These are phyloP conservation scores for Coelopa pilipes DNA, from an alignment of 2,888 invertebrate genomes.

Conservation along the genomic window DNA sequence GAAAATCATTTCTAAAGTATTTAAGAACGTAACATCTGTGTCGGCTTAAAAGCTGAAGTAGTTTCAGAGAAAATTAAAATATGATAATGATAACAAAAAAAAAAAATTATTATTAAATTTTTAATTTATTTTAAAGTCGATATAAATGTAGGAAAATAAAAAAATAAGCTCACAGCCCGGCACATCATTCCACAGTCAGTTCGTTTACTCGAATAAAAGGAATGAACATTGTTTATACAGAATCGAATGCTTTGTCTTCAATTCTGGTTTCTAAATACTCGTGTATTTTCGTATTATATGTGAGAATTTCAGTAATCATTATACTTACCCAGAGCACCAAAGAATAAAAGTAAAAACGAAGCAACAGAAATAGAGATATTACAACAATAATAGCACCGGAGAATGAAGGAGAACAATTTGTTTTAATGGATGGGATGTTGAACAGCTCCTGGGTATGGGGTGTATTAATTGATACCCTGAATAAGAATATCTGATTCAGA, in stretches of 20 bases:
- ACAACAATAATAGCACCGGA: conserved; percentile 23
- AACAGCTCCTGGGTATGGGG: conserved; percentile 15
- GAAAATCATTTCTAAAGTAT: not conserved
- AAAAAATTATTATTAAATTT: no score
- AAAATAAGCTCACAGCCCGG: no score
- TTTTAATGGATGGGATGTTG: conserved; percentile 33
- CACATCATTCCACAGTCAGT: not conserved
- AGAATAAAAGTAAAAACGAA: not conserved
- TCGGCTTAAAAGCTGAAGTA: no score
- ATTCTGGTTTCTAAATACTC: conserved; percentile 5
- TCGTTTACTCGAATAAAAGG: conserved; percentile 5
- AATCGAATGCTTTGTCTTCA: conserved; percentile 2
- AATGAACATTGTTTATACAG: conserved; percentile 13
- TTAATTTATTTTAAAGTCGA: no score
- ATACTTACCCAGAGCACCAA: conserved; percentile 2
- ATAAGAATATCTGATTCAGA: conserved; percentile 23
- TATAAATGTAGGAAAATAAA: no score
- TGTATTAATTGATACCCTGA: conserved; percentile 32
- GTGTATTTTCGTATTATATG: not conserved
- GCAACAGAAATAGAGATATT: conserved; percentile 21
- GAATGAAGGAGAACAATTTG: conserved; percentile 30
- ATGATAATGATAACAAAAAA: no score
- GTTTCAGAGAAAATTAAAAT: no score
- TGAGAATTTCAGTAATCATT: conserved; percentile 6
- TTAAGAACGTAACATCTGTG: no score